phyloP scores from a whole-genome alignment of 2,888 invertebrate genomes.

The Trichacis sp. region DNA sequence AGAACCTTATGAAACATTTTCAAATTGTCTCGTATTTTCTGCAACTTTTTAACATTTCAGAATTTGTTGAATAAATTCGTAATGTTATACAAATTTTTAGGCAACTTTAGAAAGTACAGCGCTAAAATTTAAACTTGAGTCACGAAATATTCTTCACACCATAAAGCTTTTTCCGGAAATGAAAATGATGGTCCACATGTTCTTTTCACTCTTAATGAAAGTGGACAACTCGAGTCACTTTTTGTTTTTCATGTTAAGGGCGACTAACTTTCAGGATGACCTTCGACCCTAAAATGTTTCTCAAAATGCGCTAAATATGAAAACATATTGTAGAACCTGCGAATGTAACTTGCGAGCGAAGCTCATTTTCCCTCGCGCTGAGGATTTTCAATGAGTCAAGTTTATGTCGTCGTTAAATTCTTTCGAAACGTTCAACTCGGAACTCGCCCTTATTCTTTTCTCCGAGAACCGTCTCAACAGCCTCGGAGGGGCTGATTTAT shows the following conservation, averaged over 20 bases:
- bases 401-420: constrained; percentile 1
- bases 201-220: background rate
- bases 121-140: too few relatives aligned
- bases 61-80: too few relatives aligned
- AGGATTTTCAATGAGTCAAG: background rate
- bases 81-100: too few relatives aligned
- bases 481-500: background rate
- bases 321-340: too few relatives aligned
- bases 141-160: too few relatives aligned
- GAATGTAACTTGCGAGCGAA: background rate
- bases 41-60: too few relatives aligned
- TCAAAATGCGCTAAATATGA: background rate
- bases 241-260: background rate
- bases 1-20: too few relatives aligned
- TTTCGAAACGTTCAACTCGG: background rate
- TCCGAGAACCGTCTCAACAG: background rate
- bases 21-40: too few relatives aligned
- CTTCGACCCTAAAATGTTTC: background rate
- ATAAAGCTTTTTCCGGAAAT: too few relatives aligned
- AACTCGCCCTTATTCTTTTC: background rate
- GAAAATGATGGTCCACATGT: too few relatives aligned
- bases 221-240: background rate
- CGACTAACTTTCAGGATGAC: background rate
- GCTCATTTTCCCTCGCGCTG: background rate
- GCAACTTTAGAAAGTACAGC: too few relatives aligned